These are phyloP conservation scores for Scyliorhinus canicula DNA, from an alignment of 2,797 vertebrate species.

Conservation along the genomic window DNA sequence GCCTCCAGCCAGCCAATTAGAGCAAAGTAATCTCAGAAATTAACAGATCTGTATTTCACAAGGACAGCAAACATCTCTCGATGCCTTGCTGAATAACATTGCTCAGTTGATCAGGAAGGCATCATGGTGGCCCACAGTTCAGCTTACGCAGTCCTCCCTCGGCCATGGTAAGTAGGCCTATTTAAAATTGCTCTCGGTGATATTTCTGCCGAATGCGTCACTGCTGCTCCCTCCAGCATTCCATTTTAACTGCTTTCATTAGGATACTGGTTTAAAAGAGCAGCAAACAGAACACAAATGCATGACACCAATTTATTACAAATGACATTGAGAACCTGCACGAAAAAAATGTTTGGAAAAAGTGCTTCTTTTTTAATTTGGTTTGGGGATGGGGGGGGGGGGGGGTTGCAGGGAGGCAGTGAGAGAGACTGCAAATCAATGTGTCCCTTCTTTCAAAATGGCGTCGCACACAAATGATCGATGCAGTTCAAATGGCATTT, in stretches of 20 bases:
- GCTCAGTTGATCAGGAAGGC: background rate
- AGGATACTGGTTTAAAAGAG: background rate
- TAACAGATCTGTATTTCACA: background rate
- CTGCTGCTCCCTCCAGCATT: background rate
- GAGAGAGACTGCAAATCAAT: background rate
- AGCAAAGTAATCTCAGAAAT: background rate
- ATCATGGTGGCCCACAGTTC: background rate
- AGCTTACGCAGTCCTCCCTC: background rate
- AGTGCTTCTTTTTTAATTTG: background rate
- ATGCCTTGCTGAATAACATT: background rate
- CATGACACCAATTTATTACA: too few relatives aligned
- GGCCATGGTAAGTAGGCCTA: background rate
- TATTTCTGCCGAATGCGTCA: background rate
- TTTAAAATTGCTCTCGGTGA: background rate
- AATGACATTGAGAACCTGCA: background rate
- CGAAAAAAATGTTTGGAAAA: background rate
- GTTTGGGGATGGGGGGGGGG: background rate
- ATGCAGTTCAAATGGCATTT: background rate
- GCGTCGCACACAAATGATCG: too few relatives aligned
- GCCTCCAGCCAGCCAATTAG: background rate
- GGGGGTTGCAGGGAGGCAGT: too few relatives aligned
- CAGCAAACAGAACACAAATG: background rate
- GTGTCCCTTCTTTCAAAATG: background rate
- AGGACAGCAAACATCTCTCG: background rate
- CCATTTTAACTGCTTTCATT: background rate